phyloP scores from a whole-genome alignment of 2,113 vertebrate genomes.

The Anseranas semipalmata region DNA sequence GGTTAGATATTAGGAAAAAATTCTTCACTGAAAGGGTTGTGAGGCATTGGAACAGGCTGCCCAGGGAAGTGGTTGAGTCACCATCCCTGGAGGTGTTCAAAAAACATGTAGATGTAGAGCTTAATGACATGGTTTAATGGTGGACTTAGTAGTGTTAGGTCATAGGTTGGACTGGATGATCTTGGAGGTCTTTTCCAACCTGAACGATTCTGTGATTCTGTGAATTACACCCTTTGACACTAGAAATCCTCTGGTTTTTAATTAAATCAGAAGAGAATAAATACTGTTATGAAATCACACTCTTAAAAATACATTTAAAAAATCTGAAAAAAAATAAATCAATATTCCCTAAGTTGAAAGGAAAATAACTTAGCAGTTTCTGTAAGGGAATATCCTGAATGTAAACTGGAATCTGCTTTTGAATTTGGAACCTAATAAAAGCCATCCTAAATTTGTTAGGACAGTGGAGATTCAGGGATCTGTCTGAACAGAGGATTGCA shows the following conservation, averaged over 20 bases:
- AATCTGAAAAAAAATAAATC: neutral
- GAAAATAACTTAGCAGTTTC: neutral
- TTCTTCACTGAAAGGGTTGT: too few relatives aligned
- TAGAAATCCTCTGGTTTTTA: neutral
- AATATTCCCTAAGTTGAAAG: neutral
- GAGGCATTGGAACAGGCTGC: too few relatives aligned
- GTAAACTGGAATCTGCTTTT: neutral
- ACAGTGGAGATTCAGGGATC: neutral
- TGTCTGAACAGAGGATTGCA: neutral
- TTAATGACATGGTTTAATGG: too few relatives aligned
- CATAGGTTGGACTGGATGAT: too few relatives aligned
- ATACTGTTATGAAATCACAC: neutral
- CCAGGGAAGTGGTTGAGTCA: too few relatives aligned
- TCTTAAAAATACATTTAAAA: neutral
- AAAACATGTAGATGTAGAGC: too few relatives aligned
- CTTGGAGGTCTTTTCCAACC: too few relatives aligned
- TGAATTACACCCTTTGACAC: neutral
- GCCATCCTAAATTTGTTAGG: neutral
- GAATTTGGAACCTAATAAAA: neutral
- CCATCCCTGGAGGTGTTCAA: too few relatives aligned
- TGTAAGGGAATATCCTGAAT: neutral
- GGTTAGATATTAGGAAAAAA: too few relatives aligned
- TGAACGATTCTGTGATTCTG: too few relatives aligned
- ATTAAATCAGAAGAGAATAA: neutral
- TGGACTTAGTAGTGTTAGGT: too few relatives aligned